phyloP scores from a whole-genome alignment of 2,797 vertebrate genomes.

The Sebastes taczanowskii region DNA sequence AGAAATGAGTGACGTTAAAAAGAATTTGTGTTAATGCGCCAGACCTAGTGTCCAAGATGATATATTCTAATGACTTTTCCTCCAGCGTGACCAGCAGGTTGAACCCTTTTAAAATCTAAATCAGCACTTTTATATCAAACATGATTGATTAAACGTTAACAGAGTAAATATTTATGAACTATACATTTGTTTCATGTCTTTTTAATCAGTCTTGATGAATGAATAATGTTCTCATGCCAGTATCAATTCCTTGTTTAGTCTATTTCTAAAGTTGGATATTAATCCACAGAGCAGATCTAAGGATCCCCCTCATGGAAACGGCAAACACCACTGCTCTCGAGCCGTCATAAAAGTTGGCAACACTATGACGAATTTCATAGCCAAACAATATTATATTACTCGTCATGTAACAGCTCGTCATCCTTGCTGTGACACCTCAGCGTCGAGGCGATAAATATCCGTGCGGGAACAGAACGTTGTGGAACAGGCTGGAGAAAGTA shows the following conservation, averaged over 20 bases:
- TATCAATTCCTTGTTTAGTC: slow-evolving; percentile 10
- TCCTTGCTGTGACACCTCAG: slow-evolving; percentile 8
- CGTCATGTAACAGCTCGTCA: neutral
- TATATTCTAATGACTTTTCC: neutral
- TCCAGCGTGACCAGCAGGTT: neutral
- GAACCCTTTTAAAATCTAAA: neutral
- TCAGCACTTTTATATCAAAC: neutral
- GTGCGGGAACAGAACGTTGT: slow-evolving; percentile 3
- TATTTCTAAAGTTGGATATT: slow-evolving; percentile 6
- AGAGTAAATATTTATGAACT: neutral
- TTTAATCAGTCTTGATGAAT: slow-evolving; percentile 6
- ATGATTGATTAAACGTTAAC: neutral
- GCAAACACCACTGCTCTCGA: slow-evolving; percentile 15
- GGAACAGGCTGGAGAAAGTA: neutral
- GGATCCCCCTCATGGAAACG: slow-evolving; percentile 81
- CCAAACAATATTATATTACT: slow-evolving; percentile 10
- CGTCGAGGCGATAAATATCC: slow-evolving; percentile 5
- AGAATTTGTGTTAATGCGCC: too few species aligned
- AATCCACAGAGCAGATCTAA: slow-evolving; percentile 50
- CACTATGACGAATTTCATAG: neutral
- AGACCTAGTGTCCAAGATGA: neutral
- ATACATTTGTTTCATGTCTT: slow-evolving; percentile 4
- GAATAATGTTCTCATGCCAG: neutral
- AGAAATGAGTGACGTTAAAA: too few species aligned
- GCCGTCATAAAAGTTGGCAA: slow-evolving; percentile 14